Evolutionary conservation across 1,140 invertebrate species (phyloP).

Genomic region (Chionoecetes opilio): DNA sequence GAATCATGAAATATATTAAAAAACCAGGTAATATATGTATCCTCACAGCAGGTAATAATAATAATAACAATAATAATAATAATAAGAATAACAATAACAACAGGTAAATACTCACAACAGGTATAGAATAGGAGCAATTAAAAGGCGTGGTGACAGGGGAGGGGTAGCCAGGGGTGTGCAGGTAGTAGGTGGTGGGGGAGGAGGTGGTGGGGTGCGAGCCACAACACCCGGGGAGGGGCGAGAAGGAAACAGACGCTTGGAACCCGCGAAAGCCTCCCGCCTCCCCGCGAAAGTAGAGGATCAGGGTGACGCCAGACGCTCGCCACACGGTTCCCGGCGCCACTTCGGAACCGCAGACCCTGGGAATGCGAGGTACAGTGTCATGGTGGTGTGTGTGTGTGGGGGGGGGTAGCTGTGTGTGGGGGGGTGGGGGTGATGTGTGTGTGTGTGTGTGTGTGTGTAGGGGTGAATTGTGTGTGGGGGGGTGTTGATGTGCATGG

Average conservation of each 20-base stretch:
- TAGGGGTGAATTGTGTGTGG: too few species aligned
- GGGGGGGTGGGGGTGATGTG: too few species aligned
- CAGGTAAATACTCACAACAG: conserved; percentile 36
- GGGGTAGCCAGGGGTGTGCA: conserved; percentile 76
- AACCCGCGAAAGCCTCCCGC: conserved; percentile 73
- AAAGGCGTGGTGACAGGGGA: conserved; percentile 50
- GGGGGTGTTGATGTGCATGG: too few species aligned
- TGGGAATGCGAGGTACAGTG: conserved; percentile 32
- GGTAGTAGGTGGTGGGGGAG: conserved; percentile 34
- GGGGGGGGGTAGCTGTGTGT: too few species aligned
- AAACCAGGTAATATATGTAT: too few species aligned
- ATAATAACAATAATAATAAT: too few species aligned
- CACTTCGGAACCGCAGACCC: conserved; percentile 75
- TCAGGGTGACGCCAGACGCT: conserved; percentile 57
- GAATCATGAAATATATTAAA: too few species aligned
- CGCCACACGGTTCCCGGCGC: conserved; percentile 60
- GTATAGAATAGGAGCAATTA: conserved; percentile 57
- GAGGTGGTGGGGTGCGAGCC: conserved; percentile 63
- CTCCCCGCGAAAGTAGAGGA: conserved; percentile 73
- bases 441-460: too few species aligned
- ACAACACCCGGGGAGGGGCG: conserved; percentile 72
- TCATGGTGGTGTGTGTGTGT: too few species aligned
- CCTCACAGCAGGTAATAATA: too few species aligned
- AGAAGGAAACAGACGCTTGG: conserved; percentile 64
- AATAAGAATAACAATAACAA: not conserved